These are phyloP conservation scores for Labrus mixtus DNA, from an alignment of 2,113 vertebrate genomes.

Conservation along the genomic window DNA sequence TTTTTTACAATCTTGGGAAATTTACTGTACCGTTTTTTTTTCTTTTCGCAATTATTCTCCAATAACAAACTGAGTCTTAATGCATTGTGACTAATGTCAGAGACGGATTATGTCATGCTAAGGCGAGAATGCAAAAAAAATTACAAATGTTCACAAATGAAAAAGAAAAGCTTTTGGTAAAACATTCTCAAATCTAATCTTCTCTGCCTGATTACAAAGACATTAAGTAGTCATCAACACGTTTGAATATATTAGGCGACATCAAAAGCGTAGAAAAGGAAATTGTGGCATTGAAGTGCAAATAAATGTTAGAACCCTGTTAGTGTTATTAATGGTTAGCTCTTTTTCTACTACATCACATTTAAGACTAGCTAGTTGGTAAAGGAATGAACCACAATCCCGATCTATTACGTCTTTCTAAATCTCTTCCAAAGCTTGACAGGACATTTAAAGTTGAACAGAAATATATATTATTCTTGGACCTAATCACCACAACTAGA, in stretches of 20 bases:
- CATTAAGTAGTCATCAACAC: slow-evolving; percentile 16
- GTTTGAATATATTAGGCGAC: slow-evolving; percentile 25
- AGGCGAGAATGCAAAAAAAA: not conserved
- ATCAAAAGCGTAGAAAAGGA: slow-evolving; percentile 30
- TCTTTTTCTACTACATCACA: slow-evolving; percentile 33
- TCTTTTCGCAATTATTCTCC: not conserved
- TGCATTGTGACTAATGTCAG: slow-evolving; percentile 13
- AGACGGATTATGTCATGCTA: not conserved
- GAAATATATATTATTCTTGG: not conserved
- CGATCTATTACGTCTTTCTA: not conserved
- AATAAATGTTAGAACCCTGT: slow-evolving; percentile 24
- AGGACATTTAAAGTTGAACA: not conserved
- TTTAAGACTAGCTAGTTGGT: slow-evolving; percentile 38
- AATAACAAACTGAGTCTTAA: slow-evolving; percentile 1
- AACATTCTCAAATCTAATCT: not conserved
- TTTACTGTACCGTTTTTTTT: not conserved
- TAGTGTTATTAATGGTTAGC: slow-evolving; percentile 22
- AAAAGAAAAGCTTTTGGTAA: not conserved
- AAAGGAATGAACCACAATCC: slow-evolving; percentile 62
- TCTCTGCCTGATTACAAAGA: slow-evolving; percentile 5
- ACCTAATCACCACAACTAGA: slow-evolving; percentile 13
- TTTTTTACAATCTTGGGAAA: not conserved
- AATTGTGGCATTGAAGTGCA: slow-evolving; percentile 19
- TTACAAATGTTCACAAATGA: not conserved
- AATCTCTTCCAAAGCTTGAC: not conserved